A percentile compares a stretch with the other conserved stretches of the same genome.
Conservation (phyloP, 2,113 vertebrate genomes). For the Naja naja region DNA sequence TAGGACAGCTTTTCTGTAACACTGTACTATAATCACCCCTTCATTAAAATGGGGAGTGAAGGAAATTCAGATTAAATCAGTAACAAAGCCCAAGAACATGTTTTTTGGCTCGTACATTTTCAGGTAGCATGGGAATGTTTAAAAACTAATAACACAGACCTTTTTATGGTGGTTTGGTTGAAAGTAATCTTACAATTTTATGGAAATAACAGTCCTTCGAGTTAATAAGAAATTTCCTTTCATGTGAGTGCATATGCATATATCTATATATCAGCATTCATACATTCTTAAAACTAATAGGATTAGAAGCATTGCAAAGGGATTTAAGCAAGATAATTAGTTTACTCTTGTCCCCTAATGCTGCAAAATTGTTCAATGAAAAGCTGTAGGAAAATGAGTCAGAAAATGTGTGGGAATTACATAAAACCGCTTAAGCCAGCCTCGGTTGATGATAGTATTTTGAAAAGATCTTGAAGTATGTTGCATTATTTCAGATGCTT, state of each 20-base stretch:
- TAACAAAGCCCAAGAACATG: constrained; percentile 57
- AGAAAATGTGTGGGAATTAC: constrained; percentile 87
- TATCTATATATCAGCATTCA: constrained; percentile 73
- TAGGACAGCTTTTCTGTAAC: constrained; percentile 68
- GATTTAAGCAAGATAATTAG: constrained; percentile 96
- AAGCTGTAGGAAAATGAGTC: constrained; percentile 74
- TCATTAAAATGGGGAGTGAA: constrained; percentile 64
- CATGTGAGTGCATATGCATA: constrained; percentile 56
- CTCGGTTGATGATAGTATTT: constrained; percentile 70
- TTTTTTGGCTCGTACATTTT: constrained; percentile 43
- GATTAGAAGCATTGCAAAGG: constrained; percentile 89
- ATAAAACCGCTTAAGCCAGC: constrained; percentile 75
- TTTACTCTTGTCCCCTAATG: constrained; percentile 80
- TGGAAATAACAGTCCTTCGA: constrained; percentile 61
- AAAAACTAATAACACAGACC: constrained; percentile 44
- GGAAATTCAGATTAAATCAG: constrained; percentile 48
- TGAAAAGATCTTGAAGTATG: constrained; percentile 75
- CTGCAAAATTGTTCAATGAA: constrained; percentile 76
- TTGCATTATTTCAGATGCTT: constrained; percentile 53
- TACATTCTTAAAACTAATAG: constrained; percentile 91
- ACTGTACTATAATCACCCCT: constrained; percentile 58
- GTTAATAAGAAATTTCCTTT: constrained; percentile 60
- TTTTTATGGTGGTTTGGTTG: constrained; percentile 57
- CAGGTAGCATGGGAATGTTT: constrained; percentile 22
- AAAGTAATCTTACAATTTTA: constrained; percentile 58